phyloP scores from a whole-genome alignment of 2,888 invertebrate genomes.

The Anthophora plumipes region DNA sequence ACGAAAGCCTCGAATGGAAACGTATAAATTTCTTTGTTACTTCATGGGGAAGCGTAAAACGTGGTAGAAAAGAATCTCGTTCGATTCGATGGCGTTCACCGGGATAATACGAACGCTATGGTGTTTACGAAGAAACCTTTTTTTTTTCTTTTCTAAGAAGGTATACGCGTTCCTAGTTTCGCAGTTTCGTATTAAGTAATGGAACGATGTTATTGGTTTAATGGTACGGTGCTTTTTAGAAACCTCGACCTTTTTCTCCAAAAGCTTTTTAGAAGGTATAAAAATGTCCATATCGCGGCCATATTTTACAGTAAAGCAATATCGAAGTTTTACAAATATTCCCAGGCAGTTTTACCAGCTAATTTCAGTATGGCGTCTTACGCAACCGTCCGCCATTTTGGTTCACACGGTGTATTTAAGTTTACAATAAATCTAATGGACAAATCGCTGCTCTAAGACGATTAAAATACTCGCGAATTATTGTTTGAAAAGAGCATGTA shows the following conservation, averaged over 20 bases:
- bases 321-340: not conserved
- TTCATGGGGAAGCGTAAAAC: not conserved
- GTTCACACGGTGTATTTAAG: not conserved
- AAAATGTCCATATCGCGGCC: not conserved
- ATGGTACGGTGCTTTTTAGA: not conserved
- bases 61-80: not conserved
- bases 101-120: not conserved
- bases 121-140: not conserved
- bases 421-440: too few relatives aligned
- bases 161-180: not conserved
- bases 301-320: too few relatives aligned
- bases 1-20: slow-evolving; percentile 15
- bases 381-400: not conserved
- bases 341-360: not conserved
- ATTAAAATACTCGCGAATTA: too few relatives aligned
- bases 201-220: not conserved
- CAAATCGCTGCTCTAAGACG: too few relatives aligned
- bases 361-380: not conserved
- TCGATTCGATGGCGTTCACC: not conserved
- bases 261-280: not conserved
- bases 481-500: too few relatives aligned
- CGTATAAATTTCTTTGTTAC: slow-evolving; percentile 34
- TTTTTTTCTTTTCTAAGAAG: not conserved
- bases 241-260: not conserved
- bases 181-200: not conserved